phyloP scores from a whole-genome alignment of 1,140 invertebrate species.

The Pseudoatta argentina region DNA sequence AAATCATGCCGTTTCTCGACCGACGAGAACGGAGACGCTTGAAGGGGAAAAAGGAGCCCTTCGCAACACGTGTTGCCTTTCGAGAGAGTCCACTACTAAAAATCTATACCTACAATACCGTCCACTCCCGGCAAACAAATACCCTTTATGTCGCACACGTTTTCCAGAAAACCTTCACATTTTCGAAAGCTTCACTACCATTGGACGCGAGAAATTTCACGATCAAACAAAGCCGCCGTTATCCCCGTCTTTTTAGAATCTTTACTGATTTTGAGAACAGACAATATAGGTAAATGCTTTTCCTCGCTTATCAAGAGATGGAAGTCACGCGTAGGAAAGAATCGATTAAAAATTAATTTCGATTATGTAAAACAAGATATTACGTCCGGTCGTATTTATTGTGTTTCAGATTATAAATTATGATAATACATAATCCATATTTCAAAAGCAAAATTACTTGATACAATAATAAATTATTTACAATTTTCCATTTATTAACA shows the following conservation, averaged over 20 bases:
- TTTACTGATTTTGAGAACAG: slow-evolving; percentile 1
- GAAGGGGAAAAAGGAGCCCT: slow-evolving; percentile 31
- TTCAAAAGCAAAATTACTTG: background rate
- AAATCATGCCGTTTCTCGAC: slow-evolving; percentile 18
- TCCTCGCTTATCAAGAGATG: background rate
- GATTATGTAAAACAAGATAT: background rate
- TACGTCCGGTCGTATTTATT: background rate
- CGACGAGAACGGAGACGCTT: background rate
- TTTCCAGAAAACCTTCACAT: slow-evolving; percentile 8
- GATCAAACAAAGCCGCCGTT: slow-evolving; percentile 15
- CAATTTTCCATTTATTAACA: background rate
- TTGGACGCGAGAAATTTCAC: background rate
- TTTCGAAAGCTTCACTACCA: background rate
- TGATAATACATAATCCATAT: background rate
- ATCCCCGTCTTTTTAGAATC: background rate
- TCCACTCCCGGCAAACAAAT: slow-evolving; percentile 43
- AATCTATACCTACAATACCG: slow-evolving; percentile 33
- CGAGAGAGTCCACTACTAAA: slow-evolving; percentile 12
- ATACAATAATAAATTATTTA: slow-evolving; percentile 4
- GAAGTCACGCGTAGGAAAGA: background rate
- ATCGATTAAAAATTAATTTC: slow-evolving; percentile 2
- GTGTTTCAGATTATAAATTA: background rate
- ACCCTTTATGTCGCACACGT: slow-evolving; percentile 35
- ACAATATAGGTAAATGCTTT: background rate
- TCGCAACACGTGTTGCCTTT: slow-evolving; percentile 43